Conservation (phyloP, 2,113 vertebrate species). For the Laterallus jamaicensis region DNA sequence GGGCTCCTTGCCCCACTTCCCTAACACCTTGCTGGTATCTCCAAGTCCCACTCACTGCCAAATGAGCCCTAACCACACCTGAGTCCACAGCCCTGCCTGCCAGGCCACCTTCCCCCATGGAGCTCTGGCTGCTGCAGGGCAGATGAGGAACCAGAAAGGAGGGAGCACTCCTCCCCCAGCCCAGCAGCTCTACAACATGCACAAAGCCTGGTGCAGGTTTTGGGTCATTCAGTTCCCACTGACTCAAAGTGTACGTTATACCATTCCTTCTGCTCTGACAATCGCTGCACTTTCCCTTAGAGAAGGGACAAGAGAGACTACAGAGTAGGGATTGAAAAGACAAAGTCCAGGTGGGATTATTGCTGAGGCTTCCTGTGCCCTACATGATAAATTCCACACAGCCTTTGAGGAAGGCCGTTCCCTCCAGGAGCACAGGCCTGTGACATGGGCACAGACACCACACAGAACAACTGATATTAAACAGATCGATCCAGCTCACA, state of each 20-base stretch:
- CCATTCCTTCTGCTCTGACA: background rate
- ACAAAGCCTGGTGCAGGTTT: background rate
- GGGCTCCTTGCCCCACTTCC: background rate
- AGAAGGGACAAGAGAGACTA: background rate
- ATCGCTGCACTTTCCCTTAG: background rate
- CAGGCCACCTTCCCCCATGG: rapidly evolving
- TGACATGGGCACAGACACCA: rapidly evolving
- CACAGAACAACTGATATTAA: background rate
- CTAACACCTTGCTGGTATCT: background rate
- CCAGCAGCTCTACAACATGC: background rate
- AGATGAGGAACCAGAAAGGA: background rate
- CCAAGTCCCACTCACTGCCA: background rate
- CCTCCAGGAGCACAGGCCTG: background rate
- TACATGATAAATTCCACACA: background rate
- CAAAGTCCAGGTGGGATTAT: background rate
- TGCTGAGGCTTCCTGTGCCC: background rate
- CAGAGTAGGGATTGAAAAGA: background rate
- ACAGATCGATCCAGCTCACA: background rate
- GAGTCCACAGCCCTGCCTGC: background rate
- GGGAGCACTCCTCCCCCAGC: background rate
- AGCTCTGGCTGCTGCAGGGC: background rate
- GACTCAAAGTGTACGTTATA: background rate
- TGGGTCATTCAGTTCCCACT: background rate
- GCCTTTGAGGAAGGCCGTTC: background rate
- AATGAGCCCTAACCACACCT: background rate